Conservation (phyloP, 2,113 vertebrate species). For the Ptilorrhoa leucosticta region DNA sequence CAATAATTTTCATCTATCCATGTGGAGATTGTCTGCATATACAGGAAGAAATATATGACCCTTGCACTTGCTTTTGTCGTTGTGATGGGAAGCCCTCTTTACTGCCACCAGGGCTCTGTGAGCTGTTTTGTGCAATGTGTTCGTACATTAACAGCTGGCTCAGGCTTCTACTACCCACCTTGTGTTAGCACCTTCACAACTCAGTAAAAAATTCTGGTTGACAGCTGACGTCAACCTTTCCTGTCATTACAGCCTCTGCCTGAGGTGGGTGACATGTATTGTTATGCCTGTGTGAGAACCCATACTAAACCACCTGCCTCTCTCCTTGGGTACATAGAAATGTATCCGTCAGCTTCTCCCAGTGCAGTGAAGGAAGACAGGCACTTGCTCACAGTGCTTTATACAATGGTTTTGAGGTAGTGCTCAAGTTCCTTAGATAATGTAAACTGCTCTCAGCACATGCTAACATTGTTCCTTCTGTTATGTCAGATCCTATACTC, state of each 20-base stretch:
- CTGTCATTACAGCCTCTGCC: background rate
- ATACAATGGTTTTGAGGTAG: background rate
- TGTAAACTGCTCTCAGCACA: background rate
- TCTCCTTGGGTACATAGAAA: background rate
- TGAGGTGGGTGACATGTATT: background rate
- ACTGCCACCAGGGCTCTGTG: background rate
- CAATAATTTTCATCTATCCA: background rate
- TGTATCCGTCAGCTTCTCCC: background rate
- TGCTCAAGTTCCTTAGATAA: background rate
- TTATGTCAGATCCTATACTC: background rate
- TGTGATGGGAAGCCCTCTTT: background rate
- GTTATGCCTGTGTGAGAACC: background rate
- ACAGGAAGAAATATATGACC: background rate
- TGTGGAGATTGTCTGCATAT: background rate
- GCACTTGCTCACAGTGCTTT: background rate
- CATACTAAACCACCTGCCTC: background rate
- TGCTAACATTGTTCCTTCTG: background rate
- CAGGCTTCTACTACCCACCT: background rate
- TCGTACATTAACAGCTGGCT: background rate
- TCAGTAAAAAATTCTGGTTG: background rate
- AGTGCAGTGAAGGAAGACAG: background rate
- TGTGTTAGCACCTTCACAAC: background rate
- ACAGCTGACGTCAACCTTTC: background rate
- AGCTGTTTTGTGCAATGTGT: background rate
- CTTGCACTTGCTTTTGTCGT: background rate